Base-by-base conservation (phyloP, 2,888 invertebrate genomes). In the Dyspetes luteomarginatus region DNA sequence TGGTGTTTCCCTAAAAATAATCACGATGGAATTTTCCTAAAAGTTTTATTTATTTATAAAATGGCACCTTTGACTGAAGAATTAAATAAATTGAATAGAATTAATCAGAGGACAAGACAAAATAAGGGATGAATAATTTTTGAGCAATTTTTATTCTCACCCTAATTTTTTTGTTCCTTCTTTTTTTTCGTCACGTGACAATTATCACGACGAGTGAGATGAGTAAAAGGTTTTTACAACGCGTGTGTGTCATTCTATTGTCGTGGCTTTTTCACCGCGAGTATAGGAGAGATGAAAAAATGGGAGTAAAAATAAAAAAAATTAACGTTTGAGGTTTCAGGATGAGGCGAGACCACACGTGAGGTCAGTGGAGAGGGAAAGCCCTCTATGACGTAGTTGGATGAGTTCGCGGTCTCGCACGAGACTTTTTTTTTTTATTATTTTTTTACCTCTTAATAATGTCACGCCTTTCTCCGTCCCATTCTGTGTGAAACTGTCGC, bases 321-420 rank as follows among this genome's bases (percentile, higher is more conserved):
- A 72, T 65, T 56, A 78, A 78, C 71, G 67, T 72, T 78, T 60
- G 78, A 78, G 78, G 64, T 77, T 64, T 67, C 78, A 52, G 72
- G 72, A 72, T 52, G 72, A 43, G 67, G 55, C 71, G 36, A 72
- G 52, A 72, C 64, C 58, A 41, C 64, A 55, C 45, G 28, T 43
- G 74, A 64, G 3, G 45, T 45, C 26, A 48, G 65, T 41, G 64
- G 28, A 26, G 17, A 58, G 24, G 52, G 28, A 36, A 43, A 52
- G n/a, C n/a, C n/a, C n/a, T 24, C 26, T 28, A 43, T 28, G 50
- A 41, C 24, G 28, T 64, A 19, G 55, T 19, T 28, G 64, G 64
- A 77, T 26, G 64, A 72, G 78, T 58, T 72, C 72, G 50, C 52
- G 78, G 67, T 60, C 48, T 67, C 65, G 43, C 60, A 36, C 50